These are phyloP conservation scores for Pyrgus malvae DNA, from an alignment of 2,888 invertebrate genomes.

Conservation along the genomic window DNA sequence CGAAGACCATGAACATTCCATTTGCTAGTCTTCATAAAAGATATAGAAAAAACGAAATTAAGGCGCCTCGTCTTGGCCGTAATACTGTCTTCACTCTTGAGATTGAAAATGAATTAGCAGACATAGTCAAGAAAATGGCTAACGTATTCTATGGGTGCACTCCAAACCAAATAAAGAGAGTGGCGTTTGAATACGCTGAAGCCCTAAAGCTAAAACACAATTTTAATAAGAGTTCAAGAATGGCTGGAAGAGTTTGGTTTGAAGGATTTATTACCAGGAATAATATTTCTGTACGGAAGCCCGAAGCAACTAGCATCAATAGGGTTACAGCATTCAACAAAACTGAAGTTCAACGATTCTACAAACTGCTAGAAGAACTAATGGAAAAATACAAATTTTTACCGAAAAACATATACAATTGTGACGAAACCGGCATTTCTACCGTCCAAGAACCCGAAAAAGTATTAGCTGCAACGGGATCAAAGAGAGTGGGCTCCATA, in stretches of 20 bases:
- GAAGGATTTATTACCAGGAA: slow-evolving; percentile 35
- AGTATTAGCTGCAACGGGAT: slow-evolving; percentile 43
- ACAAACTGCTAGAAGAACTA: slow-evolving; percentile 35
- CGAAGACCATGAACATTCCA: slow-evolving; percentile 29
- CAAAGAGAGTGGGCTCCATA: slow-evolving; percentile 46
- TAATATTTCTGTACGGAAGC: slow-evolving; percentile 34
- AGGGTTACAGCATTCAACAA: slow-evolving; percentile 44
- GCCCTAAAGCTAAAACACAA: slow-evolving; percentile 28
- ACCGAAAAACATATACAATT: slow-evolving; percentile 48
- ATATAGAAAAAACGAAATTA: slow-evolving; percentile 21
- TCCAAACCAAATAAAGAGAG: slow-evolving; percentile 36
- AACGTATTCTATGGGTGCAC: slow-evolving; percentile 40
- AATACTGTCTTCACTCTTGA: slow-evolving; percentile 35
- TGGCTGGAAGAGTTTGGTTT: slow-evolving; percentile 36
- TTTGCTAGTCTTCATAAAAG: slow-evolving; percentile 33
- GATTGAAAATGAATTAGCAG: slow-evolving; percentile 34
- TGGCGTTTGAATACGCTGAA: slow-evolving; percentile 30
- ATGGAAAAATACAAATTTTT: slow-evolving; percentile 39
- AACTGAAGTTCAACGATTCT: slow-evolving; percentile 39
- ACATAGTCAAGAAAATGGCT: slow-evolving; percentile 37
- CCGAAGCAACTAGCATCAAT: slow-evolving; percentile 41
- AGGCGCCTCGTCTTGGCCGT: slow-evolving; percentile 23
- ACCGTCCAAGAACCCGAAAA: slow-evolving; percentile 54
- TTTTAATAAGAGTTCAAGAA: slow-evolving; percentile 32
- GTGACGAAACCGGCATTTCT: slow-evolving; percentile 59